phyloP scores from a whole-genome alignment of 30 jellyfish, hydroid and myxozoan genomes.

The Rhopilema esculentum region DNA sequence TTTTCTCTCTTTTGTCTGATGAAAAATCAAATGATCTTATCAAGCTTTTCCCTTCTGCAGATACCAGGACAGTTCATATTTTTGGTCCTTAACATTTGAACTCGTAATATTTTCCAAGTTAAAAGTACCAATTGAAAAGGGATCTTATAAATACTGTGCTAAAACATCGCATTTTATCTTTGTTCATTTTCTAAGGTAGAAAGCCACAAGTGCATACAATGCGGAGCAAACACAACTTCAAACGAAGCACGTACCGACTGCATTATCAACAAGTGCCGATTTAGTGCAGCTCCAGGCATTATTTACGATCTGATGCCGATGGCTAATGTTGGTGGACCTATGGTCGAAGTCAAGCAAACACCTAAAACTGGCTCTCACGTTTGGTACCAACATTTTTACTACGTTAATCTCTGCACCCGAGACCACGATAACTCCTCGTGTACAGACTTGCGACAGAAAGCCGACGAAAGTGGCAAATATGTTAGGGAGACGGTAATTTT shows the following conservation, averaged over 20 bases:
- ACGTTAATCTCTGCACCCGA: slow-evolving; percentile 82
- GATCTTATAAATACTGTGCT: no score
- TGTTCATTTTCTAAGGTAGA: slow-evolving; percentile 46
- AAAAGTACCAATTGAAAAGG: no score
- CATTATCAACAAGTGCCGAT: slow-evolving; percentile 64
- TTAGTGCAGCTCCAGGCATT: slow-evolving; percentile 72
- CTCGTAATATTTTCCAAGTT: no score
- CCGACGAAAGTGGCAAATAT: slow-evolving; percentile 49
- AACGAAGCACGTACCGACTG: slow-evolving; percentile 78
- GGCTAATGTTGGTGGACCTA: slow-evolving; percentile 85
- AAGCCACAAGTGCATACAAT: slow-evolving; percentile 63
- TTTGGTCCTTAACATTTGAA: no score
- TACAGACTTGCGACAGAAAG: slow-evolving; percentile 19
- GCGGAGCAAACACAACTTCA: slow-evolving; percentile 90
- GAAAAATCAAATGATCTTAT: no score
- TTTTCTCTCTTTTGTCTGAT: no score
- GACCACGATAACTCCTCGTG: slow-evolving; percentile 92
- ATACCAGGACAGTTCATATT: no score
- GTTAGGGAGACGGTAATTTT: slow-evolving; percentile 48
- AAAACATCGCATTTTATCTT: background rate
- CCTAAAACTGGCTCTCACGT: slow-evolving; percentile 11
- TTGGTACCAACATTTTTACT: slow-evolving; percentile 68
- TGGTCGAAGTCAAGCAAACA: slow-evolving; percentile 73
- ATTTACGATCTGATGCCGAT: slow-evolving; percentile 85
- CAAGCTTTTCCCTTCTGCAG: no score